phyloP scores from a whole-genome alignment of 2,797 vertebrate species.

The Enteromius afrohamiltoni region DNA sequence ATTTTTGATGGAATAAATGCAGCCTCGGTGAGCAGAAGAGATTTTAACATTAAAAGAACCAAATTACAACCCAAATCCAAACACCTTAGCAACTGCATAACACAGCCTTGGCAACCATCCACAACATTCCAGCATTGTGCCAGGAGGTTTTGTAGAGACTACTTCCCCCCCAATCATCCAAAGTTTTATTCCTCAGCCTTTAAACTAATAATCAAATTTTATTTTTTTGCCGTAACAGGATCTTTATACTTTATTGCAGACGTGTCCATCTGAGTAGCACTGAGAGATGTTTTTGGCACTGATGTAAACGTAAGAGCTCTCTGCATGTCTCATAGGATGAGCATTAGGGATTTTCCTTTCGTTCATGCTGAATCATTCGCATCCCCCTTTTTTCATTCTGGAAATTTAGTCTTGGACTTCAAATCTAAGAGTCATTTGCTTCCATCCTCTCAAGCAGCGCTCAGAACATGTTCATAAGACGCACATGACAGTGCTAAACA shows the following conservation, averaged over 20 bases:
- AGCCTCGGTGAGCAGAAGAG: background rate
- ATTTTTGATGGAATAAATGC: background rate
- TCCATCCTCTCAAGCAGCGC: background rate
- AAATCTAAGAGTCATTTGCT: slow-evolving; percentile 43
- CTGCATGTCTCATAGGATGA: slow-evolving; percentile 50
- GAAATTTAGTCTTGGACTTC: slow-evolving; percentile 38
- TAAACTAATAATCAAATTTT: background rate
- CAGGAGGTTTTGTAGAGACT: background rate
- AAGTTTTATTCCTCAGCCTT: background rate
- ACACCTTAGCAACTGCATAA: background rate
- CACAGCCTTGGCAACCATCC: background rate
- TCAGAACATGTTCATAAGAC: background rate
- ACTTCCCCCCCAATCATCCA: background rate
- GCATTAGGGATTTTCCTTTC: slow-evolving; percentile 57
- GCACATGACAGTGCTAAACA: background rate
- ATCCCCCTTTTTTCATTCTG: slow-evolving; percentile 34
- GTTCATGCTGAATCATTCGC: slow-evolving; percentile 51
- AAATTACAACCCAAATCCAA: background rate
- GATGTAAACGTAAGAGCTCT: slow-evolving; percentile 37
- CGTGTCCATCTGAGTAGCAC: slow-evolving; percentile 16
- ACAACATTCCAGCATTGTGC: background rate
- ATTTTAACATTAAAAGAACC: background rate
- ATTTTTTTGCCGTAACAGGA: slow-evolving; percentile 6
- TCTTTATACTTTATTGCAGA: slow-evolving; percentile 39
- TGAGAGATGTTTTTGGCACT: slow-evolving; percentile 46